These are phyloP conservation scores for Herpetotheres cachinnans DNA, from an alignment of 2,113 vertebrate species.

Conservation along the genomic window DNA sequence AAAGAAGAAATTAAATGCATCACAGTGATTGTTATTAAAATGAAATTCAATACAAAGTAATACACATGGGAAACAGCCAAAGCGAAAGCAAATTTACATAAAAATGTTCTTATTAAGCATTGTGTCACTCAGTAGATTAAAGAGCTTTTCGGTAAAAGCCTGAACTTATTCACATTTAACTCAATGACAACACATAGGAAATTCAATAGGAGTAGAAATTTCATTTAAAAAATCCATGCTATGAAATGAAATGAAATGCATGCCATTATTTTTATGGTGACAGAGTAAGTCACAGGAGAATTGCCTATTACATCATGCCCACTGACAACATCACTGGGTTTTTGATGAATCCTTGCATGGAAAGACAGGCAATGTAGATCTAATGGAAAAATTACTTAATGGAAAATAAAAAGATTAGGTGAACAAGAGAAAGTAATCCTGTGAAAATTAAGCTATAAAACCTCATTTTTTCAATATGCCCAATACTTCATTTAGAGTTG, in stretches of 20 bases:
- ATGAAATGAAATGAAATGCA: not conserved
- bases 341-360: not conserved
- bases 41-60: constrained; percentile 1
- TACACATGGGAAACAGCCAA: not conserved
- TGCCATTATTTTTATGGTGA: not conserved
- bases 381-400: not conserved
- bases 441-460: not conserved
- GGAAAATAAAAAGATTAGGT: not conserved
- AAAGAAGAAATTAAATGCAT: not conserved
- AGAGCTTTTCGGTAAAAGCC: not conserved
- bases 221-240: not conserved
- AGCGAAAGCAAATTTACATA: not conserved
- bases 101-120: not conserved
- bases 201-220: not conserved
- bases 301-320: not conserved
- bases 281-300: not conserved
- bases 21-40: constrained; percentile 7
- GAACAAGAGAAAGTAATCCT: not conserved
- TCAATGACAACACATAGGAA: not conserved
- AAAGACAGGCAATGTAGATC: not conserved
- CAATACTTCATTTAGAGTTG: not conserved
- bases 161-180: not conserved
- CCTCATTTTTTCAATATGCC: not conserved
- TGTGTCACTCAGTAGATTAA: not conserved
- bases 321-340: not conserved